Conservation (phyloP, 1,140 invertebrate genomes). For the Cotesia chilonis region DNA sequence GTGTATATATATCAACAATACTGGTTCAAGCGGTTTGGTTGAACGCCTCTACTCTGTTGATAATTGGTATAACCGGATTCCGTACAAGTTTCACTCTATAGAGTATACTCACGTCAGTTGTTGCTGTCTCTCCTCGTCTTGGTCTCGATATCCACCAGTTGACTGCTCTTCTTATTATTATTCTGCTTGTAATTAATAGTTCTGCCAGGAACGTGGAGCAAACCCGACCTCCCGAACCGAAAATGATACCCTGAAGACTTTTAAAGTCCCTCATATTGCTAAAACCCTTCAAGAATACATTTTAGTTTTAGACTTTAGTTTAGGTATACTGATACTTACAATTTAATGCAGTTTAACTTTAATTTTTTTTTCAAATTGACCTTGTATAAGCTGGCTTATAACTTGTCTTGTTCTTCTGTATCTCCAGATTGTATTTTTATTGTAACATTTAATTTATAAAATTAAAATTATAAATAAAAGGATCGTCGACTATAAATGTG, state of each 20-base stretch:
- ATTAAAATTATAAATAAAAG: too few relatives aligned
- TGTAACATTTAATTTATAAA: too few relatives aligned
- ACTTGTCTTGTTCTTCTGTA: too few relatives aligned
- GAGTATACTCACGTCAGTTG: conserved; percentile 36
- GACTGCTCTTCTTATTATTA: conserved; percentile 14
- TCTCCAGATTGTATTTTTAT: too few relatives aligned
- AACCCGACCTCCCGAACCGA: conserved; percentile 12
- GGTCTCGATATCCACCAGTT: background rate
- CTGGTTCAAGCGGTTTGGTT: background rate
- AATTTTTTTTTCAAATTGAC: too few relatives aligned
- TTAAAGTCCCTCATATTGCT: background rate
- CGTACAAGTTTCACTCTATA: conserved; percentile 37
- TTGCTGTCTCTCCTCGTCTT: conserved; percentile 4
- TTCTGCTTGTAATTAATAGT: conserved; percentile 60
- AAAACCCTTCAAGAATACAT: background rate
- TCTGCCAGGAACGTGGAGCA: conserved; percentile 30
- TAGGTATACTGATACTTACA: too few relatives aligned
- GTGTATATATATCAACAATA: too few relatives aligned
- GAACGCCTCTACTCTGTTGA: conserved; percentile 34
- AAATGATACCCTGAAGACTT: conserved; percentile 30
- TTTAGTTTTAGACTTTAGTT: background rate
- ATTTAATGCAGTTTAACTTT: too few relatives aligned
- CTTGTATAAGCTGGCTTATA: too few relatives aligned
- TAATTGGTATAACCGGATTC: conserved; percentile 63
- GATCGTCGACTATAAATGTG: background rate